Conservation (phyloP, 2,888 invertebrate species). For the Platynereis dumerilii region DNA sequence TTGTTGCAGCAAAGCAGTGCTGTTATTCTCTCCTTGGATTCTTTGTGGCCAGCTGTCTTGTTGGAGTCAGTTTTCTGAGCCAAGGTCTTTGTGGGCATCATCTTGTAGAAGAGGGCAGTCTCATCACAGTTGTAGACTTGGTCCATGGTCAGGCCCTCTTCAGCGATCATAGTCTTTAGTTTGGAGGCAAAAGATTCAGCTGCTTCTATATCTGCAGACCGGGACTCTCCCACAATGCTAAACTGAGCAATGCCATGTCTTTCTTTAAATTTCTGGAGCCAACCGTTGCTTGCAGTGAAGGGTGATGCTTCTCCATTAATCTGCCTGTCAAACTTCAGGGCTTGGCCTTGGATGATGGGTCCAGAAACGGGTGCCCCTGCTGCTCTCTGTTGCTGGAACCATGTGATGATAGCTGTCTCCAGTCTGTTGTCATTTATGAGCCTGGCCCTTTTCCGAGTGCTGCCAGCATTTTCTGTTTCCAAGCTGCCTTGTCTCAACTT, state of each 20-base stretch:
- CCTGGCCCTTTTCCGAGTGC: no score
- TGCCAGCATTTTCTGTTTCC: no score
- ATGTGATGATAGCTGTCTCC: no score
- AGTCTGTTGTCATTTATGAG: no score
- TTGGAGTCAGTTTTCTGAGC: constrained; percentile 9
- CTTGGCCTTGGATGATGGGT: no score
- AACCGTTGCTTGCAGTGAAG: neutral
- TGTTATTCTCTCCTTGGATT: constrained; percentile 25
- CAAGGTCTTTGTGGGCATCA: constrained; percentile 37
- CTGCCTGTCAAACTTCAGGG: no score
- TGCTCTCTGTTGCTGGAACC: no score
- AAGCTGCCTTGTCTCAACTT: no score
- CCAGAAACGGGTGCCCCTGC: no score
- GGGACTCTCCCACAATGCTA: neutral
- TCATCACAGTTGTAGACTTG: constrained; percentile 33
- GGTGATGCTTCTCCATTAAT: no score
- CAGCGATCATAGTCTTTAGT: neutral
- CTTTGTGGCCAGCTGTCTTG: constrained; percentile 24
- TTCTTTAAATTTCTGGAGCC: neutral
- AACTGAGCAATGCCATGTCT: neutral
- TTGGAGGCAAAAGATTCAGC: neutral
- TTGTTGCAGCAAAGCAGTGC: constrained; percentile 27
- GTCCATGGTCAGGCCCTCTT: neutral
- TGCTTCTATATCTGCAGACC: neutral
- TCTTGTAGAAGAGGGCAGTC: constrained; percentile 39